phyloP scores from a whole-genome alignment of 2,797 vertebrate genomes.

The Coregonus suidteri region DNA sequence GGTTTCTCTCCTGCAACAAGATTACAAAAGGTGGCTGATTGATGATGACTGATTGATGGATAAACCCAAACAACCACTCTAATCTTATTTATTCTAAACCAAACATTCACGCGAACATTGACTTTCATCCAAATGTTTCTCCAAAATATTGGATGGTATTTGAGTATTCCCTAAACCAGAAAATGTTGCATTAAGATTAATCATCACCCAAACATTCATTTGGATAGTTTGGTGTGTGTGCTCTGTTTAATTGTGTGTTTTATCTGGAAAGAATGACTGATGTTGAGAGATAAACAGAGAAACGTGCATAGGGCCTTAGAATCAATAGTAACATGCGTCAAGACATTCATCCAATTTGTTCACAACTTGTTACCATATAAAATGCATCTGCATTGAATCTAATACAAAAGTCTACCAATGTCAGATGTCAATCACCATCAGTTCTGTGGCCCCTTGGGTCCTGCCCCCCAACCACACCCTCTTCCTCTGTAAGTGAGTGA shows the following conservation, averaged over 20 bases:
- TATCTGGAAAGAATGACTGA: neutral
- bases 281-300: neutral
- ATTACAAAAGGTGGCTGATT: slow-evolving; percentile 24
- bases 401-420: slow-evolving; percentile 31
- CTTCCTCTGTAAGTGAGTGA: slow-evolving; percentile 40
- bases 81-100: slow-evolving; percentile 21
- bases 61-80: slow-evolving; percentile 36
- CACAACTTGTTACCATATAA: slow-evolving; percentile 9
- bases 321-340: neutral
- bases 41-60: slow-evolving; percentile 6
- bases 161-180: no score
- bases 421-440: slow-evolving; percentile 61
- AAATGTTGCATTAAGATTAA: neutral
- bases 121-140: no score
- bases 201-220: neutral
- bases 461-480: slow-evolving; percentile 14
- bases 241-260: neutral
- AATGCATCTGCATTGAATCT: slow-evolving; percentile 11
- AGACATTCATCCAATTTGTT: neutral
- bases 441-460: slow-evolving; percentile 32
- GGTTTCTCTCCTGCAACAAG: slow-evolving; percentile 44
- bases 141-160: no score
- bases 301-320: slow-evolving; percentile 9
- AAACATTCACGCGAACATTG: slow-evolving; percentile 48
- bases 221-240: neutral